A percentile compares a stretch with the other conserved stretches of the same genome.
Conservation (phyloP, 2,797 vertebrate species). For the Rachycentron canadum region DNA sequence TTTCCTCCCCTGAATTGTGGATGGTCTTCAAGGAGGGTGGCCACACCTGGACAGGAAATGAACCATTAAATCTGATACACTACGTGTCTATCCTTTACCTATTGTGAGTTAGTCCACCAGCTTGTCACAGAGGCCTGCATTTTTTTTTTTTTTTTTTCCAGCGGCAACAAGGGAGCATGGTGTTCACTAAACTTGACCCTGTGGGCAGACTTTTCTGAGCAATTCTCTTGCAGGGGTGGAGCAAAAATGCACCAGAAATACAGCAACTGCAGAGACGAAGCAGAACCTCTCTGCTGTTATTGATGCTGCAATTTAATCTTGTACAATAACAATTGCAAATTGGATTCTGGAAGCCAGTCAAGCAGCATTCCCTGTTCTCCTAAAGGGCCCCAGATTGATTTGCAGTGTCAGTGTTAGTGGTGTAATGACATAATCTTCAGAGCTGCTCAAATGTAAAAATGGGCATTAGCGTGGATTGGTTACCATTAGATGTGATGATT, state of each 20-base stretch:
- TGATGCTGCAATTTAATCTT: slow-evolving; percentile 1
- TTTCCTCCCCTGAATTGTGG: slow-evolving; percentile 74
- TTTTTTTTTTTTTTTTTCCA: not conserved
- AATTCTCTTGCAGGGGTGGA: not conserved
- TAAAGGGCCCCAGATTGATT: not conserved
- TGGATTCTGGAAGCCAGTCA: not conserved
- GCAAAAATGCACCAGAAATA: slow-evolving; percentile 10
- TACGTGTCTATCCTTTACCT: not conserved
- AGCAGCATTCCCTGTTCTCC: not conserved
- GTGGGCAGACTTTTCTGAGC: not conserved
- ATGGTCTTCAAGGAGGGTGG: slow-evolving; percentile 66
- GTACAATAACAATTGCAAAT: not conserved
- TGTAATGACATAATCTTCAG: not conserved
- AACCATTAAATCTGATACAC: slow-evolving; percentile 54
- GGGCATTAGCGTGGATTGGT: not conserved
- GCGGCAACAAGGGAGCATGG: not conserved
- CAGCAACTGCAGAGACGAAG: not conserved
- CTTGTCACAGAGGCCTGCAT: not conserved
- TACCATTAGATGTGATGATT: slow-evolving; percentile 5
- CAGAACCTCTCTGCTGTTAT: not conserved
- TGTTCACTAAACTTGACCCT: not conserved
- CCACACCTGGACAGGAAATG: slow-evolving; percentile 73
- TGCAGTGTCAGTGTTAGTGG: not conserved
- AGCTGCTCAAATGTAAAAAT: not conserved
- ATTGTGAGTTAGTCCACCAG: not conserved